A percentile compares a stretch with the other conserved stretches of the same genome.
phyloP scores from a whole-genome alignment of 2,797 vertebrate species.

The Sebastes melanostomus region DNA sequence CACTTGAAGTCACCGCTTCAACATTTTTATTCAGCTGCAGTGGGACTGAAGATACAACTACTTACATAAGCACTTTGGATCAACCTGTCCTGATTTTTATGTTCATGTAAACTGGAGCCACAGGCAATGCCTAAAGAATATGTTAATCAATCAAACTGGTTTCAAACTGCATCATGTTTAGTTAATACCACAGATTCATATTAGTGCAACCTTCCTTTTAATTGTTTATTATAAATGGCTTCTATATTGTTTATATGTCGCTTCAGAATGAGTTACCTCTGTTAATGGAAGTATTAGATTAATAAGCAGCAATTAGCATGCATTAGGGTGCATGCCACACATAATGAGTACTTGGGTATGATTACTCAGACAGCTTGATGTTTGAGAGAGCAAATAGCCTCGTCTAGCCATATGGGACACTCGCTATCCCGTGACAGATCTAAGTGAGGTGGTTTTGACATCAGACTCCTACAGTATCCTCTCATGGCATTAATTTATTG shows the following conservation, averaged over 20 bases:
- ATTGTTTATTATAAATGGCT: conserved; percentile 15
- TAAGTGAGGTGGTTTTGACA: conserved; percentile 47
- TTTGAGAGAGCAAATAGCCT: conserved; percentile 69
- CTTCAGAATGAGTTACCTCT: conserved; percentile 27
- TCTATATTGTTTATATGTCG: conserved; percentile 34
- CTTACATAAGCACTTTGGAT: conserved; percentile 39
- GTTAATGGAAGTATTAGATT: conserved; percentile 52
- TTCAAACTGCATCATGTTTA: not conserved
- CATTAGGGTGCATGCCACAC: conserved; percentile 61
- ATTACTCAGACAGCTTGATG: conserved; percentile 59
- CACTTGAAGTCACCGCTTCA: conserved; percentile 32
- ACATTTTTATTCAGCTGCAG: conserved; percentile 46
- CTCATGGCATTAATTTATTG: conserved; percentile 42
- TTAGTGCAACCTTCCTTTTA: not conserved
- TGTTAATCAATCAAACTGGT: not conserved
- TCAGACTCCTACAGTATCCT: conserved; percentile 39
- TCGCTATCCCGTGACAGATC: conserved; percentile 58
- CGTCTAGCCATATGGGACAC: conserved; percentile 42
- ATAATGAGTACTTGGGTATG: conserved; percentile 69
- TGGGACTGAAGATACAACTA: conserved; percentile 20
- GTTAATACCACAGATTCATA: not conserved
- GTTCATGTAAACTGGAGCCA: conserved; percentile 14
- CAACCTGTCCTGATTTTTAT: conserved; percentile 47
- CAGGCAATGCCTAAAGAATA: not conserved
- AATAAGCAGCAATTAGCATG: conserved; percentile 75